Conservation (phyloP, 2,888 invertebrate species). For the Nemoura dubitans region DNA sequence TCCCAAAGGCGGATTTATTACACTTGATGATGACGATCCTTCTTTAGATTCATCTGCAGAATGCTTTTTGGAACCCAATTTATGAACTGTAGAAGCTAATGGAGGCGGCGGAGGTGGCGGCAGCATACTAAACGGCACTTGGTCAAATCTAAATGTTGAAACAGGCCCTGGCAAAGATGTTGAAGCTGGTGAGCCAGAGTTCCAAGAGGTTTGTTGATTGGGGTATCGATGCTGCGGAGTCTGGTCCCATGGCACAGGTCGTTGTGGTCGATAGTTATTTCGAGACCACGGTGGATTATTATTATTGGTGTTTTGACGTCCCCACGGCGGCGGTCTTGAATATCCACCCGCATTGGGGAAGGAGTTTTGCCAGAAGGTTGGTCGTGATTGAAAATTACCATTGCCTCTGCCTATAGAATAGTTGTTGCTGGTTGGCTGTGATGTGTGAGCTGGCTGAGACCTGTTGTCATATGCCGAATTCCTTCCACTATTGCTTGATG, state of each 20-base stretch:
- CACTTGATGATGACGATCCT: not conserved
- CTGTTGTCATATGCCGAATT: not conserved
- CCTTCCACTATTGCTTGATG: not conserved
- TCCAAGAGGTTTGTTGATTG: not conserved
- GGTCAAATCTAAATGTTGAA: not conserved
- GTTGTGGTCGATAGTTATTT: not conserved
- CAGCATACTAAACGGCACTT: not conserved
- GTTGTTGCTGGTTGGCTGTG: not conserved
- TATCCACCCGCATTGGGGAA: not conserved
- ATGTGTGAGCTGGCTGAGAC: not conserved
- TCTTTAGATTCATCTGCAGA: not conserved
- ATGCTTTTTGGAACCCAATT: not conserved
- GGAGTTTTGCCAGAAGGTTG: not conserved
- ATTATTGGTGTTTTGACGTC: not conserved
- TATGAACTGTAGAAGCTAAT: not conserved
- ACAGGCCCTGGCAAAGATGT: not conserved
- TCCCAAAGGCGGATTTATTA: constrained; percentile 8
- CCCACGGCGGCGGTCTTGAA: not conserved
- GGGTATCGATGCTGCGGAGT: not conserved
- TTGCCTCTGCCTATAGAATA: not conserved
- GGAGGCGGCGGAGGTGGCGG: not conserved
- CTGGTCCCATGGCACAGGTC: not conserved
- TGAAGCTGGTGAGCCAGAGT: not conserved
- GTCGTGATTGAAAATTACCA: not conserved
- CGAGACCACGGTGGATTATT: not conserved